Evolutionary conservation across 92 coral and sea anemone genomes (phyloP).

Genomic region (Porites lobata): DNA sequence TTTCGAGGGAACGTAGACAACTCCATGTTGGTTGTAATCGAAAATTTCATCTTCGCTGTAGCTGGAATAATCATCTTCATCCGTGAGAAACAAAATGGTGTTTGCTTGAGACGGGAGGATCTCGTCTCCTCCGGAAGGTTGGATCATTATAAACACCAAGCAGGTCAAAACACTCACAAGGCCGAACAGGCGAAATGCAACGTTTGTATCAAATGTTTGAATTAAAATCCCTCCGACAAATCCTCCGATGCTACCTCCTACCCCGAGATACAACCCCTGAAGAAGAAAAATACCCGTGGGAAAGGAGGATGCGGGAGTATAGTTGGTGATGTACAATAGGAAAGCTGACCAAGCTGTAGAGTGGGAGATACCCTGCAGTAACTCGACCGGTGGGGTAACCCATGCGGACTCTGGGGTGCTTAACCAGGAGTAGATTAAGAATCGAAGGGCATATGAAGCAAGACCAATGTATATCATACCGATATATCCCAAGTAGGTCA

Average conservation of each 20-base stretch:
- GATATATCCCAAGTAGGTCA: slow-evolving; percentile 81
- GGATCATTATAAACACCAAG: slow-evolving; percentile 69
- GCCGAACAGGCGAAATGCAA: slow-evolving; percentile 80
- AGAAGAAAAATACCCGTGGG: slow-evolving; percentile 87
- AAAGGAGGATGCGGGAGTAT: slow-evolving; percentile 87
- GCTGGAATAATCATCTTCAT: slow-evolving; percentile 90
- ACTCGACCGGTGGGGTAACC: slow-evolving; percentile 88
- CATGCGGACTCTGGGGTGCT: slow-evolving; percentile 86
- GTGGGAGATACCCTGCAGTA: slow-evolving; percentile 83
- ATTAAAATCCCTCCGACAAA: slow-evolving; percentile 88
- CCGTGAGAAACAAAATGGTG: slow-evolving; percentile 74
- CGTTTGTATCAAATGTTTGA: slow-evolving; percentile 74
- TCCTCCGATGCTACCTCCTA: slow-evolving; percentile 85
- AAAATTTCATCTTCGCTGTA: slow-evolving; percentile 87
- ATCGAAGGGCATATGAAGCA: slow-evolving; percentile 84
- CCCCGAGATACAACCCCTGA: slow-evolving; percentile 94
- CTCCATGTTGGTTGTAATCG: slow-evolving; percentile 49
- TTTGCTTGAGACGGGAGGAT: slow-evolving; percentile 87
- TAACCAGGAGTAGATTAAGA: slow-evolving; percentile 89
- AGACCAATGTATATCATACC: slow-evolving; percentile 90
- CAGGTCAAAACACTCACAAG: slow-evolving; percentile 75
- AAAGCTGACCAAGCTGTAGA: slow-evolving; percentile 93
- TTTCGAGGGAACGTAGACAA: slow-evolving; percentile 75
- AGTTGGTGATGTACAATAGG: slow-evolving; percentile 84
- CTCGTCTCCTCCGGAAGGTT: slow-evolving; percentile 79